Base-by-base conservation (phyloP, 2,888 invertebrate genomes). In the Hypselothyrea guttata region DNA sequence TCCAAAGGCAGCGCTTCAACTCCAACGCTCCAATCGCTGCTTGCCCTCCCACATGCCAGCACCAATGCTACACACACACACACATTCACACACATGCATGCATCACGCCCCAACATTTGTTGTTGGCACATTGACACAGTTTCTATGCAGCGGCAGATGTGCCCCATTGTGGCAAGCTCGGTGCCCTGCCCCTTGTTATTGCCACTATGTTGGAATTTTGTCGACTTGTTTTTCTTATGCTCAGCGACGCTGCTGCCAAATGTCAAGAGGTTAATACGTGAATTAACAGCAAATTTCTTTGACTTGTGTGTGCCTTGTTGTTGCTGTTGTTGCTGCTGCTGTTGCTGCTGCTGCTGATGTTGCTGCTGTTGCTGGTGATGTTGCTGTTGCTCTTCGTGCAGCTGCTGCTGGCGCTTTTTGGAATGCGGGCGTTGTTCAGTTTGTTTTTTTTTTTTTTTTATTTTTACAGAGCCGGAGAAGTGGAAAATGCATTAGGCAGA, bases 181-280 rank as follows among this genome's bases (percentile, higher is more conserved):
- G 7, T 7, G 13, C 9, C 12, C 18, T 18, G 53, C 18, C 53
- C 37, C 48, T 18, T 22, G 40, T 42, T 54, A 31, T 42, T 58
- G 63, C 60, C 65, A 40, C 18, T 53, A 63, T 68, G 69, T 74
- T 74, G 78, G 75, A 78, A 81, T 77, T 78, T 78, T 78, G 81
- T 77, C 76, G 79, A 71, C 73, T 75, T 79, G 83, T 73, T 78
- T 70, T 74, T 64, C 48, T 65, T 66, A 48, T 60, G 47, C 61
- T 69, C 68, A 64, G 55, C 73, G 79, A 74, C 68, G 71, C 63
- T 71, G 72, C 71, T 81, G 71, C 73, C 73, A 87, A 88, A 88
- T 88, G 88, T 86, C 87, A 87, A 79, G 74, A 87, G 87, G 87
- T 86, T 87, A 87, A 87, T 88, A 86, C 86, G 87, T 86, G 87